phyloP scores from a whole-genome alignment of 92 coral and sea anemone genomes.

The Parazoanthus darwini region DNA sequence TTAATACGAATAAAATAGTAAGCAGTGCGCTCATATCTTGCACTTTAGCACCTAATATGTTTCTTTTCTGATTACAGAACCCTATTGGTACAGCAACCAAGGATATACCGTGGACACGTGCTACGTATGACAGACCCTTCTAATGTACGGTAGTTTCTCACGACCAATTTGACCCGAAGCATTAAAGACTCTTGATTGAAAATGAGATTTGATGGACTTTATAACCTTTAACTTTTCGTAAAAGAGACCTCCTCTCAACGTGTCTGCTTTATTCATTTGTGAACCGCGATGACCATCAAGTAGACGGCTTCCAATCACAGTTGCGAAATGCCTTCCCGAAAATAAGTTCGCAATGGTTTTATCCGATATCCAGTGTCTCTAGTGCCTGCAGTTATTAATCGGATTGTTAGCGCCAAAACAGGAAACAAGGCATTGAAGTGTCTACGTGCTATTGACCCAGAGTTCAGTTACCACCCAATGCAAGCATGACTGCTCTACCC shows the following conservation, averaged over 20 bases:
- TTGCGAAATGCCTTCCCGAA: not conserved
- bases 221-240: not conserved
- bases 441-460: conserved; percentile 34
- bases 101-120: conserved; percentile 3
- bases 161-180: conserved; percentile 38
- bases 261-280: not conserved
- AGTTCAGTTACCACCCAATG: conserved; percentile 19
- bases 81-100: not conserved
- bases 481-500: not conserved
- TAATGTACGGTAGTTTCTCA: not conserved
- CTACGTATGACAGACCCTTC: not conserved
- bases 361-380: conserved; percentile 1
- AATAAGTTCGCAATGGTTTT: not conserved
- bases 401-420: conserved; percentile 42
- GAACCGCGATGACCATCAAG: not conserved
- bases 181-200: conserved; percentile 24
- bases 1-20: not conserved
- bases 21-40: not conserved
- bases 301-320: not conserved
- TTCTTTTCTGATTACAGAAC: not conserved
- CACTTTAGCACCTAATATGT: not conserved
- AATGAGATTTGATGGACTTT: conserved; percentile 22
- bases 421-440: conserved; percentile 35
- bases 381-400: conserved; percentile 28
- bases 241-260: not conserved